Conservation (phyloP, 1,140 invertebrate species). For the Drosophila sproati region DNA sequence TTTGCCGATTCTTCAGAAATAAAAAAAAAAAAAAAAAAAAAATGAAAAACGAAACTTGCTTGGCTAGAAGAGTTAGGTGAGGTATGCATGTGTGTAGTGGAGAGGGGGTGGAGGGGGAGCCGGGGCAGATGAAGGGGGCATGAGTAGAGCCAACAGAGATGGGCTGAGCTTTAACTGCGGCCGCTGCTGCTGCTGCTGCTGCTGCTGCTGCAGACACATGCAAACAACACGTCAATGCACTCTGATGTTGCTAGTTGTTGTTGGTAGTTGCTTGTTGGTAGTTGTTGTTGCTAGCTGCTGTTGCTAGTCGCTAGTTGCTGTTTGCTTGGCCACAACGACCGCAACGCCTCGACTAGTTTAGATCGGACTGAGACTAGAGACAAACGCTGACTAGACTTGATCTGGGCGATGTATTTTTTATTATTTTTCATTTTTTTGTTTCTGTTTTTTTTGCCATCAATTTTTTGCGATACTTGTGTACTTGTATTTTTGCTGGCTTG, state of each 20-base stretch:
- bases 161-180: conserved; percentile 42
- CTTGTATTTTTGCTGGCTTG: conserved; percentile 35
- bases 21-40: conserved; percentile 38
- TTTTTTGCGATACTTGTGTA: conserved; percentile 50
- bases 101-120: neutral
- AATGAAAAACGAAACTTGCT: conserved; percentile 71
- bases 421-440: conserved; percentile 48
- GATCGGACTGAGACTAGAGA: conserved; percentile 68
- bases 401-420: conserved; percentile 55
- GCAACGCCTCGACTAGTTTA: conserved; percentile 81
- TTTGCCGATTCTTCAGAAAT: conserved; percentile 79
- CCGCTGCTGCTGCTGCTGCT: conserved; percentile 15
- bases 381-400: conserved; percentile 67
- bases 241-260: conserved; percentile 42
- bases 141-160: conserved; percentile 31
- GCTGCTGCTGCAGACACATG: conserved; percentile 52
- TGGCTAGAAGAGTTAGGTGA: conserved; percentile 46
- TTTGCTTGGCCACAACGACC: conserved; percentile 45
- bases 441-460: conserved; percentile 64
- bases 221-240: conserved; percentile 80
- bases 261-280: conserved; percentile 18
- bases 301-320: conserved; percentile 17
- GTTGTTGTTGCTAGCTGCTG: conserved; percentile 29
- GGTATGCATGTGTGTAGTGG: conserved; percentile 4
- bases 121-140: no score